These are phyloP conservation scores for Phasianus colchicus DNA, from an alignment of 2,113 vertebrate species.

Conservation along the genomic window DNA sequence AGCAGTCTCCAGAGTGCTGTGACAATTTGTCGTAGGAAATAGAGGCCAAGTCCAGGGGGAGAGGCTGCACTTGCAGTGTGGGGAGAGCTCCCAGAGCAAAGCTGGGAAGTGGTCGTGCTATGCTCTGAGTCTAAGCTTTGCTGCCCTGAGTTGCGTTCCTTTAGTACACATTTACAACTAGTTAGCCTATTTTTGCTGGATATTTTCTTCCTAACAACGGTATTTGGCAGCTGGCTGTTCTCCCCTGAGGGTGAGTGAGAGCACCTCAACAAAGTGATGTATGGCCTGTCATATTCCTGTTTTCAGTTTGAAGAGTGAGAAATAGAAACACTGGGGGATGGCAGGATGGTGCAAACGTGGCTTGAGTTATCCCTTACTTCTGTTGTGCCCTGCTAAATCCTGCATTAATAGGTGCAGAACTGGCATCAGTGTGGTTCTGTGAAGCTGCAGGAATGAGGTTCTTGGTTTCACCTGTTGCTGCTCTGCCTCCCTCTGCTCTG, in stretches of 20 bases:
- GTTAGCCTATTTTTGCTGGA: not conserved
- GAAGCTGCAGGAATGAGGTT: not conserved
- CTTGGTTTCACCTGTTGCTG: not conserved
- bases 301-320: not conserved
- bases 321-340: not conserved
- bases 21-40: not conserved
- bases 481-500: fast-evolving
- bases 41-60: not conserved
- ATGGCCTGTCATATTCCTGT: fast-evolving
- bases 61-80: fast-evolving
- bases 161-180: fast-evolving
- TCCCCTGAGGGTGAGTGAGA: not conserved
- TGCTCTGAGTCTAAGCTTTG: not conserved
- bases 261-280: not conserved
- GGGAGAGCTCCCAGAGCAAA: not conserved
- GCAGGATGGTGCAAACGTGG: not conserved
- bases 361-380: not conserved
- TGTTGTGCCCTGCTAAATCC: not conserved
- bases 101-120: not conserved
- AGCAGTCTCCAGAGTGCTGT: not conserved
- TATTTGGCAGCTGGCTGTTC: not conserved
- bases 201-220: slow-evolving; percentile 4
- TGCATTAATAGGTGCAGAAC: not conserved
- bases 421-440: not conserved
- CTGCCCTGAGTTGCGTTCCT: not conserved